Evolutionary conservation across 2,113 vertebrate species (phyloP).

Genomic region (Drymodes brunneopygia): DNA sequence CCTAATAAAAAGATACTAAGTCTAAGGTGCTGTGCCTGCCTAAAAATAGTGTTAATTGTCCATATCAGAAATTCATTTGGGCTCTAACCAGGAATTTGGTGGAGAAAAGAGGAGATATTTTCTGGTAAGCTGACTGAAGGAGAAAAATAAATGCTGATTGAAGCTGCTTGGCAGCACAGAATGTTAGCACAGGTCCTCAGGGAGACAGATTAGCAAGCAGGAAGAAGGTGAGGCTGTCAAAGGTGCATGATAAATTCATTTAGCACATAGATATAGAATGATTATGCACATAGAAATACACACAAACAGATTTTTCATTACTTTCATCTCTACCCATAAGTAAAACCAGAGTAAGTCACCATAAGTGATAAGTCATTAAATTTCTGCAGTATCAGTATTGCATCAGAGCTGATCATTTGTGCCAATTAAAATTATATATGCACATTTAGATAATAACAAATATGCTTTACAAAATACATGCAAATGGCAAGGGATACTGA

Average conservation of each 20-base stretch:
- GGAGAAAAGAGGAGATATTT: neutral
- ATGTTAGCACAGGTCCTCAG: slow-evolving; percentile 31
- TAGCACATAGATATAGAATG: slow-evolving; percentile 58
- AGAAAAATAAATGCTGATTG: slow-evolving; percentile 47
- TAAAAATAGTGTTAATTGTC: neutral
- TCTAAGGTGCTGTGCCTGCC: neutral
- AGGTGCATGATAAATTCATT: slow-evolving; percentile 66
- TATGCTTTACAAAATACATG: neutral
- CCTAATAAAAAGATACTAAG: neutral
- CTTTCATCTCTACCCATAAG: slow-evolving; percentile 18
- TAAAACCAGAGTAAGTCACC: slow-evolving; percentile 17
- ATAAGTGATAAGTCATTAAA: neutral
- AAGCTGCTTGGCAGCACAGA: slow-evolving; percentile 45
- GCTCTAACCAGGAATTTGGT: neutral
- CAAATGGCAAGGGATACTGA: neutral
- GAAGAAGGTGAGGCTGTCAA: slow-evolving; percentile 63
- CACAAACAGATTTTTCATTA: slow-evolving; percentile 48
- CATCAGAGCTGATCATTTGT: neutral
- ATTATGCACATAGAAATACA: slow-evolving; percentile 58
- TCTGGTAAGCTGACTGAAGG: slow-evolving; percentile 8
- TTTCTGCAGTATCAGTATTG: neutral
- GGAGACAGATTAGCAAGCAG: slow-evolving; percentile 56
- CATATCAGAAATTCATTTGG: neutral
- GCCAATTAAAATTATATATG: neutral
- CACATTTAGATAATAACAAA: neutral